These are phyloP conservation scores for Escarpia spicata DNA, from an alignment of 2,888 invertebrate genomes.

Conservation along the genomic window DNA sequence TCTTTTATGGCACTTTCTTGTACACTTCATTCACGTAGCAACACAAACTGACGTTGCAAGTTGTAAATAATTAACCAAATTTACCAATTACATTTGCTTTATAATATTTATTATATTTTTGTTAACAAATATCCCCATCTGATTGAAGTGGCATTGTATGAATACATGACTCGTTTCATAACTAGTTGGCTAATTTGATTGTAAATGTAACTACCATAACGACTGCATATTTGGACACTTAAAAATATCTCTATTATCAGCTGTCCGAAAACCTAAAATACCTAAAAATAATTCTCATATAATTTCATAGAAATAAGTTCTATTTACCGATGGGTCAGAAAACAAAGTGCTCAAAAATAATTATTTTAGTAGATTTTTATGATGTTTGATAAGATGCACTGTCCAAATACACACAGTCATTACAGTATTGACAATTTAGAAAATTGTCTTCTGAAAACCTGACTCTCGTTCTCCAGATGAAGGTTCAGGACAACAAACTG, in stretches of 20 bases:
- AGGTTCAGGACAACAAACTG: slow-evolving; percentile 64
- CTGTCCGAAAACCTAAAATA: no score
- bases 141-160: not conserved
- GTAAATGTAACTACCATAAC: not conserved
- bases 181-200: not conserved
- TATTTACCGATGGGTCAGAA: no score
- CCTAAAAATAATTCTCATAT: no score
- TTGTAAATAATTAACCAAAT: not conserved
- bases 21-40: not conserved
- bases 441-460: not conserved
- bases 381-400: no score
- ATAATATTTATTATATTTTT: not conserved
- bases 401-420: no score
- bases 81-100: no score
- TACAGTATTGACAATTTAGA: not conserved
- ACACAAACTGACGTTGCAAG: not conserved
- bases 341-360: no score
- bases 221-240: no score
- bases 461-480: slow-evolving; percentile 53
- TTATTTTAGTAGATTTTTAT: no score
- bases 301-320: no score
- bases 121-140: not conserved
- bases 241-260: no score
- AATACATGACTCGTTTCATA: not conserved
- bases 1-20: no score